Base-by-base conservation (phyloP, 2,113 vertebrate genomes). In the Hypocryptadius cinnamomeus region DNA sequence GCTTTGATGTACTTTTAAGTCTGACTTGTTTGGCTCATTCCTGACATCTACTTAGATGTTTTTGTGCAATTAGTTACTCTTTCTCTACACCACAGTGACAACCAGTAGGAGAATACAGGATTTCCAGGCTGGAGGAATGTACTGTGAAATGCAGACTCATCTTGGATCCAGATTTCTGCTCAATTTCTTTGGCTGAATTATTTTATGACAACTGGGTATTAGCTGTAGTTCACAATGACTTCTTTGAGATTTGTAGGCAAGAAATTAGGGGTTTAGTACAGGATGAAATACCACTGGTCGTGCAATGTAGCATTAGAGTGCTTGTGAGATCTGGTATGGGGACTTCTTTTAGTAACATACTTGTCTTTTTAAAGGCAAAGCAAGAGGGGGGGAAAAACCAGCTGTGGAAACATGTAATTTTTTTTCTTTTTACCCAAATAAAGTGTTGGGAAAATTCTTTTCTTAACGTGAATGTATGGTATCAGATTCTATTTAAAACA, bases 381-480 rank as follows among this genome's bases (percentile, higher is more conserved):
- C 19, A 45, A 30, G 30, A 9, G 3, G 4, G 5, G 5, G 0
- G 2, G 1, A 8, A 17, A 16, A 47, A 5, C 5, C 5, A 54
- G 6, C 45, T 20, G 9, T 66, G 20, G 37, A 56, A 85, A 85
- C 60, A 72, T 13, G 1, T 20, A 6, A 2, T 39, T 39, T 35
- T 44, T 24, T 64, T 71, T 20, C 4, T 8, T 54, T 91, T 47
- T 69, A 6, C 17, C 18, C 12, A 5, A 13, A 51, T 23, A 47
- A 92, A 56, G 47, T 84, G 27, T 42, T 74, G 23, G 25, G 30
- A 59, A 89, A 37, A 12, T 37, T 82, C 33, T 76, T 76, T 76
- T 82, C 35, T 74, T 81, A 45, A 25, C 12, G 7, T 53, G 31
- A 74, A 11, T 42, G 10, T 64, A 39, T 27, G 59, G 35, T 13